phyloP scores from a whole-genome alignment of 2,113 vertebrate species.

The Melanerpes formicivorus region DNA sequence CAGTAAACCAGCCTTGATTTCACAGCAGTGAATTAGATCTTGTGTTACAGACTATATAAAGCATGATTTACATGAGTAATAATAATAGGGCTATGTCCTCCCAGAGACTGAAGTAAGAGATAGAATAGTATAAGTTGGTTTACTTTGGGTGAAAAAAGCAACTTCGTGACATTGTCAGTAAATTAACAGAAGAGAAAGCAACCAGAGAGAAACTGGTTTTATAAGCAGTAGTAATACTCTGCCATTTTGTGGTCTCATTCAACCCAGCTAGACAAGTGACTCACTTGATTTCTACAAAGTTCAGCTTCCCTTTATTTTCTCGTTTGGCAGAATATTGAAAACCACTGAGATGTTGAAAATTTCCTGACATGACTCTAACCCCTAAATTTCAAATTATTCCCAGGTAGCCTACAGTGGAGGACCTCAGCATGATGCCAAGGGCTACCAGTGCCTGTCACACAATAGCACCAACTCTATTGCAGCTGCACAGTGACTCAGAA shows the following conservation, averaged over 20 bases:
- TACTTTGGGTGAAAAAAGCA: not conserved
- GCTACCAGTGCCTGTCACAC: rapidly evolving
- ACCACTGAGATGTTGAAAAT: not conserved
- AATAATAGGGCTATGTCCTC: not conserved
- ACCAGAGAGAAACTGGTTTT: not conserved
- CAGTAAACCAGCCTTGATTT: not conserved
- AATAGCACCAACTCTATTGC: rapidly evolving
- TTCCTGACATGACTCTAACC: not conserved
- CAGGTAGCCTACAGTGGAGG: not conserved
- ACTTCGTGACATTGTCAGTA: not conserved
- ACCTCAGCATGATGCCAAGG: rapidly evolving
- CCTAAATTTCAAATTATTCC: not conserved
- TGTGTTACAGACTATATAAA: not conserved
- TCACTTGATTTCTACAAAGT: not conserved
- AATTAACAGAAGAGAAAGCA: not conserved
- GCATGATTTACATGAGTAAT: not conserved
- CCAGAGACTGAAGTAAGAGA: not conserved
- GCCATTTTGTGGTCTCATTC: not conserved
- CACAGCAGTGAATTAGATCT: not conserved
- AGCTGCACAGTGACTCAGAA: rapidly evolving
- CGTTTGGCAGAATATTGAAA: not conserved
- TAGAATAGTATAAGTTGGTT: not conserved
- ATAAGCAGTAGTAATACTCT: not conserved
- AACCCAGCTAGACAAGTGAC: not conserved
- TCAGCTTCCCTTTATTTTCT: not conserved